Percentiles rank a stretch among this genome's conserved stretches.
These are phyloP conservation scores for Scomber japonicus DNA, from an alignment of 2,113 vertebrate genomes.

Conservation along the genomic window DNA sequence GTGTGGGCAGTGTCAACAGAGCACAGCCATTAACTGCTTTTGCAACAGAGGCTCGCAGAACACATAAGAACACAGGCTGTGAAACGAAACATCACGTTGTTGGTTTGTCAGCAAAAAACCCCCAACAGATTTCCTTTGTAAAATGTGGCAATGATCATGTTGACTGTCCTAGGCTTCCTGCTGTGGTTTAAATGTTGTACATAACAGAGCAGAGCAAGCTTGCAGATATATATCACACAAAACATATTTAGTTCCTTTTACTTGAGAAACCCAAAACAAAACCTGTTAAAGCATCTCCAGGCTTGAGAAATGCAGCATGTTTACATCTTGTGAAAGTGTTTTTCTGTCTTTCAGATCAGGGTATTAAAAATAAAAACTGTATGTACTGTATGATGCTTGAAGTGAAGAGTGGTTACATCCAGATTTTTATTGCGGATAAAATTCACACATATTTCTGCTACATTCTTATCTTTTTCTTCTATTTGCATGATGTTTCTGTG, in stretches of 20 bases:
- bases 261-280: background rate
- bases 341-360: background rate
- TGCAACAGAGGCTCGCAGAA: slow-evolving; percentile 3
- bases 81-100: background rate
- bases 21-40: slow-evolving; percentile 20
- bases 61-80: slow-evolving; percentile 9
- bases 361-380: background rate
- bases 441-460: background rate
- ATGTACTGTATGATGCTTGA: background rate
- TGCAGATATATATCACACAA: background rate
- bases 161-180: background rate
- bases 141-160: background rate
- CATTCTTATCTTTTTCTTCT: background rate
- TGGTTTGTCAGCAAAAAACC: background rate
- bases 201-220: background rate
- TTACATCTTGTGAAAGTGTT: background rate
- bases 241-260: background rate
- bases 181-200: slow-evolving; percentile 15
- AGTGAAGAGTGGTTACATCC: background rate
- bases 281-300: background rate
- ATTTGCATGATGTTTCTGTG: background rate
- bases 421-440: background rate
- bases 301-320: background rate
- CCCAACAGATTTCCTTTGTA: background rate
- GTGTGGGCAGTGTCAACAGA: slow-evolving; percentile 12